These are phyloP conservation scores for Cheilosia vernalis DNA, from an alignment of 2,888 invertebrate genomes.

Conservation along the genomic window DNA sequence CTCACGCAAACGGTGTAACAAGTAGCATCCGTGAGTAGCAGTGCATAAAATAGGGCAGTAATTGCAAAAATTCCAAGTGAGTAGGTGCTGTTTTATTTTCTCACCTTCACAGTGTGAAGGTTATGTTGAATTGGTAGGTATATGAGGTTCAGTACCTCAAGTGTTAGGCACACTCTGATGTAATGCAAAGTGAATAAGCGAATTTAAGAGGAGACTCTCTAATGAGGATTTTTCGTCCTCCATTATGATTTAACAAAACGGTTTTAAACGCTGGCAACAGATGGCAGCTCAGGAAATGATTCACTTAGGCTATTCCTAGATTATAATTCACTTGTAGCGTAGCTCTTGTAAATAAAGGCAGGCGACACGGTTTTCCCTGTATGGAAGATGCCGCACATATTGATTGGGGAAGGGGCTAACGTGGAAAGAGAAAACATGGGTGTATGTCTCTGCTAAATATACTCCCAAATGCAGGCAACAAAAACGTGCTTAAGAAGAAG, in stretches of 20 bases:
- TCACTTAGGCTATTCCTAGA: no score
- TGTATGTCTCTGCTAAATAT: no score
- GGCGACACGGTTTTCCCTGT: no score
- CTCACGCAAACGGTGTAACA: background rate
- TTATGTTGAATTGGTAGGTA: background rate
- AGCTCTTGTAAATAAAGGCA: no score
- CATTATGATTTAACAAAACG: background rate
- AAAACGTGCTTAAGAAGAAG: no score
- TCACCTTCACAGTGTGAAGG: constrained; percentile 16
- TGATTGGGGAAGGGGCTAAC: no score
- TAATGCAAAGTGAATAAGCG: background rate
- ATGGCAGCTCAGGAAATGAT: background rate
- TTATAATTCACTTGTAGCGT: no score
- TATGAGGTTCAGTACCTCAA: background rate
- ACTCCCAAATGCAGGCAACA: no score
- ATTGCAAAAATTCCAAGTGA: background rate
- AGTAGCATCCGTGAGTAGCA: background rate
- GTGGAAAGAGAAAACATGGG: no score
- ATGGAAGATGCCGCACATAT: no score
- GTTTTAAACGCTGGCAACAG: background rate
- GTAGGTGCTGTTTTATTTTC: background rate
- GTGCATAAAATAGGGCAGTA: background rate
- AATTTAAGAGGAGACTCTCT: background rate
- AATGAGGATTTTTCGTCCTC: background rate
- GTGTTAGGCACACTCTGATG: background rate